phyloP scores from a whole-genome alignment of 2,113 vertebrate species.

The Fregata magnificens region DNA sequence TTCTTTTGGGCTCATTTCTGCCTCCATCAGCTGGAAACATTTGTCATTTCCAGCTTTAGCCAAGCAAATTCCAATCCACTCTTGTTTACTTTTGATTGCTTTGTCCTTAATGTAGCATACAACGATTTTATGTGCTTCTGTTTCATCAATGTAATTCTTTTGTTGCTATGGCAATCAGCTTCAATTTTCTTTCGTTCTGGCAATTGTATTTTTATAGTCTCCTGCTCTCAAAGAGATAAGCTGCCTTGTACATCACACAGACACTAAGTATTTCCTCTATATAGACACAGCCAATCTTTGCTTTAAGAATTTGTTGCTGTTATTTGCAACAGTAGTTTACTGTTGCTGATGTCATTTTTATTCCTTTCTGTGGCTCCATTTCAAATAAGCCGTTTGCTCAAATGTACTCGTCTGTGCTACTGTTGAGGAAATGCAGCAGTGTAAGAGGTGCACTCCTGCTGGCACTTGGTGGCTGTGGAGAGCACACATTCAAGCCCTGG shows the following conservation, averaged over 20 bases:
- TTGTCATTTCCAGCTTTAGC: constrained; percentile 39
- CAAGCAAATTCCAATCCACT: constrained; percentile 52
- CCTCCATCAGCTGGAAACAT: background rate
- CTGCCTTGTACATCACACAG: constrained; percentile 68
- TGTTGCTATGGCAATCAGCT: constrained; percentile 83
- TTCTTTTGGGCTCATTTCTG: background rate
- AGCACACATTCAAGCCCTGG: background rate
- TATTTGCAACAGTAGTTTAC: constrained; percentile 62
- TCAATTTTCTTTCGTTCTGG: constrained; percentile 77
- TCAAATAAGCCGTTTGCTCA: constrained; percentile 25
- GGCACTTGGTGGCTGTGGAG: background rate
- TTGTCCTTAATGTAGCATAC: constrained; percentile 73
- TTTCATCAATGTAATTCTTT: constrained; percentile 80
- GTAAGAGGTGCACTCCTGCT: background rate
- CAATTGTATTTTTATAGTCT: constrained; percentile 82
- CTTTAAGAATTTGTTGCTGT: constrained; percentile 34
- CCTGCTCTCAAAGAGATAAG: constrained; percentile 80
- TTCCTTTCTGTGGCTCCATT: constrained; percentile 47
- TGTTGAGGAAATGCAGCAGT: background rate
- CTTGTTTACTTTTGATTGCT: constrained; percentile 75
- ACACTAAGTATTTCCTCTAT: constrained; percentile 66
- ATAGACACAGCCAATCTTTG: constrained; percentile 65
- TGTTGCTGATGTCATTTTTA: constrained; percentile 64
- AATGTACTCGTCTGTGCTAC: constrained; percentile 44
- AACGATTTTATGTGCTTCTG: constrained; percentile 73